Conservation (phyloP, 2,113 vertebrate species). For the Heterochromis multidens region DNA sequence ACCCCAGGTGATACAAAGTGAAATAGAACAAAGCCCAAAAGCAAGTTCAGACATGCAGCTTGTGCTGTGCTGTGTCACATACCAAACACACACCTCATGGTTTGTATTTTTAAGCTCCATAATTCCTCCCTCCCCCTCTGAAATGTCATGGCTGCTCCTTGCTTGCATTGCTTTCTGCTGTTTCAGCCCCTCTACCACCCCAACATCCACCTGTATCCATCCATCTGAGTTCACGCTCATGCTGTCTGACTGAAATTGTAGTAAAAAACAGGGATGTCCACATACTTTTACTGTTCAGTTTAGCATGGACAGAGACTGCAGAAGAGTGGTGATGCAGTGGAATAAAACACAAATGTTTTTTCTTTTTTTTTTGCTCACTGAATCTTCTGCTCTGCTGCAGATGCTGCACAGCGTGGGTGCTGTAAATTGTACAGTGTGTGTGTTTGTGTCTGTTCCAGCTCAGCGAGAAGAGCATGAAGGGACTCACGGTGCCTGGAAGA, state of each 20-base stretch:
- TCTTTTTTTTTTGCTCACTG: not conserved
- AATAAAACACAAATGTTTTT: not conserved
- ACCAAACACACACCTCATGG: not conserved
- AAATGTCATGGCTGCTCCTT: not conserved
- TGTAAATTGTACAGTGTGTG: not conserved
- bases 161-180: not conserved
- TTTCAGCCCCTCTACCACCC: not conserved
- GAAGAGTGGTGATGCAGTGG: not conserved
- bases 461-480: not conserved
- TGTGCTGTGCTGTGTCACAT: not conserved
- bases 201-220: not conserved
- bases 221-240: not conserved
- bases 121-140: not conserved
- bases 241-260: not conserved
- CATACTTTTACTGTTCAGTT: not conserved
- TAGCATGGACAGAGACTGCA: rapidly evolving
- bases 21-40: not conserved
- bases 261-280: not conserved
- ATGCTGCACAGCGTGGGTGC: not conserved
- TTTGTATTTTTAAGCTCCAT: too few relatives aligned
- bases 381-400: not conserved
- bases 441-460: not conserved
- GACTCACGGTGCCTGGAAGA: conserved; percentile 94
- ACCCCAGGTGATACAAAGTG: not conserved
- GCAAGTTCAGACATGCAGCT: not conserved